phyloP scores from a whole-genome alignment of 1,140 invertebrate species.

The Gryllus bimaculatus region DNA sequence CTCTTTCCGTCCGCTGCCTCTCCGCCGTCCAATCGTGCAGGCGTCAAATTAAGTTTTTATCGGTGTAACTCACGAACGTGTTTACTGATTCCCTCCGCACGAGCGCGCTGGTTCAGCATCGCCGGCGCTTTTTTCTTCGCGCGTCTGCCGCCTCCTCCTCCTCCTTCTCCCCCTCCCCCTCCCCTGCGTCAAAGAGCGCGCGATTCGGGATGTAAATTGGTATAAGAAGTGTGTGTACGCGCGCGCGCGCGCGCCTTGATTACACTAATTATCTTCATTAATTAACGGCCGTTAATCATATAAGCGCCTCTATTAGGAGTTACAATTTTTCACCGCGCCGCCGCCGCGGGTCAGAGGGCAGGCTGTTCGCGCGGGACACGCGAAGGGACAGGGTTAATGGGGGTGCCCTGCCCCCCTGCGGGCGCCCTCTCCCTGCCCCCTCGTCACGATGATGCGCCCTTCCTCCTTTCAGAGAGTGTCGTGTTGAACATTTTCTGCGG shows the following conservation, averaged over 20 bases:
- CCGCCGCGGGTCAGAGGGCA: neutral
- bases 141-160: neutral
- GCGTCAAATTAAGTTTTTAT: neutral
- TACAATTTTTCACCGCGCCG: neutral
- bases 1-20: too few relatives aligned
- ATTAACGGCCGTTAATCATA: neutral
- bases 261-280: slow-evolving; percentile 6
- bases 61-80: neutral
- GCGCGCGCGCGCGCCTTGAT: neutral
- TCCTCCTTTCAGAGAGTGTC: too few relatives aligned
- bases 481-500: too few relatives aligned
- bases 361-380: neutral
- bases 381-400: neutral
- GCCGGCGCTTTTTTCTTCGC: neutral
- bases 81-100: neutral
- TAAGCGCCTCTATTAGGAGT: neutral
- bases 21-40: neutral
- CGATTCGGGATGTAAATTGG: neutral
- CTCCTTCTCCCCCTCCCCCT: too few relatives aligned
- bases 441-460: too few relatives aligned
- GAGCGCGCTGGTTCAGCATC: neutral
- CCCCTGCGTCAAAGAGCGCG: neutral
- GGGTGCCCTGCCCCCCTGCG: too few relatives aligned
- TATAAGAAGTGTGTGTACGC: neutral
- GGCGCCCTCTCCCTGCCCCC: too few relatives aligned